Percentiles rank a stretch among this genome's conserved stretches.
phyloP scores from a whole-genome alignment of 2,797 vertebrate species.

The Denticeps clupeoides region DNA sequence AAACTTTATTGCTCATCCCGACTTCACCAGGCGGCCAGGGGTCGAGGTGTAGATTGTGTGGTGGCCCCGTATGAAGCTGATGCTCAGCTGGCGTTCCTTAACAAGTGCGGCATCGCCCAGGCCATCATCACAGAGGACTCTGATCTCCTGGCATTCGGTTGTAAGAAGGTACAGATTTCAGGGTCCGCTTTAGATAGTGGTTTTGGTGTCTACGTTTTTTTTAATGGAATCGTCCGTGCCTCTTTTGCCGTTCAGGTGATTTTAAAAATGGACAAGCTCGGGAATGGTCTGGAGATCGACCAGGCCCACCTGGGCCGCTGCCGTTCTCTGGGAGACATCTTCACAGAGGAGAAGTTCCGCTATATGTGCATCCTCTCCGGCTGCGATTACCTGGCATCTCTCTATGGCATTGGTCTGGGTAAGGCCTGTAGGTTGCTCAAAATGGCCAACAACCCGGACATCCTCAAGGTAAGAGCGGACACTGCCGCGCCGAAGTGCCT shows the following conservation, averaged over 20 bases:
- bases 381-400: slow-evolving; percentile 86
- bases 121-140: slow-evolving; percentile 94
- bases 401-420: slow-evolving; percentile 87
- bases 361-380: slow-evolving; percentile 97
- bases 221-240: neutral
- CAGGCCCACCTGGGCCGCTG: slow-evolving; percentile 81
- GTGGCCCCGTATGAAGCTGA: slow-evolving; percentile 97
- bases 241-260: slow-evolving; percentile 65
- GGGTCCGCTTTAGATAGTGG: neutral
- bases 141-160: slow-evolving; percentile 91
- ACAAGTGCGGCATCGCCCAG: slow-evolving; percentile 74
- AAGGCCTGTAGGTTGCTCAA: slow-evolving; percentile 86
- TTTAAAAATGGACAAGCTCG: slow-evolving; percentile 92
- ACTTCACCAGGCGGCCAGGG: slow-evolving; percentile 76
- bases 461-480: slow-evolving; percentile 69
- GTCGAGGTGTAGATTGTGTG: slow-evolving; percentile 77
- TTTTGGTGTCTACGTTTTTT: neutral
- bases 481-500: neutral
- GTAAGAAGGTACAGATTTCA: slow-evolving; percentile 75
- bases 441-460: slow-evolving; percentile 84
- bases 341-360: slow-evolving; percentile 93
- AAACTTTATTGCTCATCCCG: neutral
- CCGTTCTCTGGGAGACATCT: slow-evolving; percentile 78
- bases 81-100: slow-evolving; percentile 86
- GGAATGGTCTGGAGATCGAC: slow-evolving; percentile 85